phyloP scores from a whole-genome alignment of 2,113 vertebrate species.

The Hippopotamus amphibius region DNA sequence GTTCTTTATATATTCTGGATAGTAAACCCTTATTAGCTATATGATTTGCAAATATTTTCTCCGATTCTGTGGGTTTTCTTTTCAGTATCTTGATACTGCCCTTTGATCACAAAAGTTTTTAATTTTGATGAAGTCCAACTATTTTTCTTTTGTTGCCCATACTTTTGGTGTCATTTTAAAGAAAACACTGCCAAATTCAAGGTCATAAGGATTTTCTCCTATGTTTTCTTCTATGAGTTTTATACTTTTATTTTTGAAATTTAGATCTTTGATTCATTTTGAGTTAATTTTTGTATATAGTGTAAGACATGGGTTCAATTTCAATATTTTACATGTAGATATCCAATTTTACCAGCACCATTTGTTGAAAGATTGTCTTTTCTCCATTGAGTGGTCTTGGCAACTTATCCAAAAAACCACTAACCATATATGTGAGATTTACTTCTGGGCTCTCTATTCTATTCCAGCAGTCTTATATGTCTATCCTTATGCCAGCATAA shows the following conservation, averaged over 20 bases:
- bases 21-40: neutral
- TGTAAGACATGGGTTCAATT: neutral
- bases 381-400: neutral
- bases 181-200: neutral
- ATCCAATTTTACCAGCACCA: neutral
- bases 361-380: neutral
- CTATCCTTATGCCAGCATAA: neutral
- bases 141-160: neutral
- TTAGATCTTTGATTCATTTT: neutral
- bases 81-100: neutral
- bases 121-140: neutral
- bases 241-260: neutral
- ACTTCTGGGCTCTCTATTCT: neutral
- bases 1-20: constrained; percentile 11
- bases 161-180: constrained; percentile 3
- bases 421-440: neutral
- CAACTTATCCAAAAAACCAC: neutral
- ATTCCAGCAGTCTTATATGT: neutral
- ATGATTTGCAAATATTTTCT: constrained; percentile 19
- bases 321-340: constrained; percentile 1
- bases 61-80: neutral
- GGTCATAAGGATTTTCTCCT: neutral
- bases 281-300: constrained; percentile 5
- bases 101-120: neutral
- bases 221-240: neutral